Conservation (phyloP, 2,797 vertebrate species). For the Remorina albescens region DNA sequence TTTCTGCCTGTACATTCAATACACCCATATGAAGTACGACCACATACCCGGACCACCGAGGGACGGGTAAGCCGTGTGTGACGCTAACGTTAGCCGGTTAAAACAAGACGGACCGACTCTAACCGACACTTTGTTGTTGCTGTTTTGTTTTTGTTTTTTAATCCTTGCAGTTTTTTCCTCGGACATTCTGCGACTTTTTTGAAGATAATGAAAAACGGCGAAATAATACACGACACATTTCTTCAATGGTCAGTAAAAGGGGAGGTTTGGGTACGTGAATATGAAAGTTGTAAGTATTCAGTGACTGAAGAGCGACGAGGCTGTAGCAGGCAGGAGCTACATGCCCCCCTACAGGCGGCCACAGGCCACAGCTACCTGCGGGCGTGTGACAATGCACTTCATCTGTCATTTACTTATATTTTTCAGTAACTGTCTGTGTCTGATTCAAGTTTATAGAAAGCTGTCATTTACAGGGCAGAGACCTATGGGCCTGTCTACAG, state of each 20-base stretch:
- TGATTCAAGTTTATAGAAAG: accelerated
- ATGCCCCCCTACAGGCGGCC: too few species aligned
- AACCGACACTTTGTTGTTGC: neutral
- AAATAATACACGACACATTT: constrained; percentile 44
- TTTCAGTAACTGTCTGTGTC: too few species aligned
- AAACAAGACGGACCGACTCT: too few species aligned
- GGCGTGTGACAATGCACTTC: too few species aligned
- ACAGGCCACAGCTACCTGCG: too few species aligned
- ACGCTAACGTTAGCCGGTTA: neutral
- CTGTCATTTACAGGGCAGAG: constrained; percentile 82
- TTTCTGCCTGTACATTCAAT: constrained; percentile 85
- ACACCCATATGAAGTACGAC: constrained; percentile 88
- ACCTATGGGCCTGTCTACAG: constrained; percentile 86
- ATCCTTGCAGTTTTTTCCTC: constrained; percentile 71
- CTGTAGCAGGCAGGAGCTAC: too few species aligned
- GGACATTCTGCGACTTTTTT: constrained; percentile 56
- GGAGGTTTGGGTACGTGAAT: neutral
- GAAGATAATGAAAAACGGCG: constrained; percentile 5
- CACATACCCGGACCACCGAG: constrained; percentile 91
- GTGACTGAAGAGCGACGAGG: too few species aligned
- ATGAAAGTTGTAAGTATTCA: too few species aligned
- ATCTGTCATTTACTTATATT: too few species aligned
- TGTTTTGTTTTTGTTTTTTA: too few species aligned
- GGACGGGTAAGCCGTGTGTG: constrained; percentile 81
- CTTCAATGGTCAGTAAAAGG: constrained; percentile 72